phyloP scores from a whole-genome alignment of 1,140 invertebrate genomes.

The Aphelenchoides fujianensis region DNA sequence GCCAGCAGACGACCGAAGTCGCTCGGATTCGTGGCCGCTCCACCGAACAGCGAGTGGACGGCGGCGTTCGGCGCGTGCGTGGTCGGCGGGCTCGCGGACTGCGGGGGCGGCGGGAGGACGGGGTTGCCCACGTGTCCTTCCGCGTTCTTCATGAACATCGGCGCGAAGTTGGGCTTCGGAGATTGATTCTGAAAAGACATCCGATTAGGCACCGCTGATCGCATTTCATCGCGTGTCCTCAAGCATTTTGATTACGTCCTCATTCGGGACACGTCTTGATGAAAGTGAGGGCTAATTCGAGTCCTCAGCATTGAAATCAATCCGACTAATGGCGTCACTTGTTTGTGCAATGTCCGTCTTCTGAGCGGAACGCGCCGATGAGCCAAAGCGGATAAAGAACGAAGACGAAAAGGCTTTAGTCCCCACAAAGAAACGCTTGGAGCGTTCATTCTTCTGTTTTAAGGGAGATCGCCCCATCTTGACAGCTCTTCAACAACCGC shows the following conservation, averaged over 20 bases:
- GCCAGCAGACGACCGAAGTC: slow-evolving; percentile 4
- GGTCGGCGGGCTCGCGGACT: not conserved
- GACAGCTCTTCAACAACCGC: not conserved
- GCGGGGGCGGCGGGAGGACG: not conserved
- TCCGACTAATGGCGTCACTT: too few relatives aligned
- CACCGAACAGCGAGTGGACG: slow-evolving; percentile 12
- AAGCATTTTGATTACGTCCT: too few relatives aligned
- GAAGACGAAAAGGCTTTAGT: too few relatives aligned
- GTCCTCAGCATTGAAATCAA: too few relatives aligned
- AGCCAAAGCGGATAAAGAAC: too few relatives aligned
- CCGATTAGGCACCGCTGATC: not conserved
- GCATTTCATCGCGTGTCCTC: too few relatives aligned
- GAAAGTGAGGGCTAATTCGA: too few relatives aligned
- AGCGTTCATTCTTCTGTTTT: too few relatives aligned
- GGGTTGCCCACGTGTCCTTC: not conserved
- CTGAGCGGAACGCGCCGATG: too few relatives aligned
- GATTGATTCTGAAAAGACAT: slow-evolving; percentile 15
- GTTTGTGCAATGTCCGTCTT: too few relatives aligned
- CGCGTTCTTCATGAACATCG: slow-evolving; percentile 15
- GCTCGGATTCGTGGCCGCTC: not conserved
- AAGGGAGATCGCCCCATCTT: not conserved
- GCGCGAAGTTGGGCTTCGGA: slow-evolving; percentile 13
- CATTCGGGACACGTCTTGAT: too few relatives aligned
- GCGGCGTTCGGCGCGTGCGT: not conserved
- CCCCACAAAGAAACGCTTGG: too few relatives aligned